Evolutionary conservation across 2,797 vertebrate genomes (phyloP).

Genomic region (Telmatherina bonti): DNA sequence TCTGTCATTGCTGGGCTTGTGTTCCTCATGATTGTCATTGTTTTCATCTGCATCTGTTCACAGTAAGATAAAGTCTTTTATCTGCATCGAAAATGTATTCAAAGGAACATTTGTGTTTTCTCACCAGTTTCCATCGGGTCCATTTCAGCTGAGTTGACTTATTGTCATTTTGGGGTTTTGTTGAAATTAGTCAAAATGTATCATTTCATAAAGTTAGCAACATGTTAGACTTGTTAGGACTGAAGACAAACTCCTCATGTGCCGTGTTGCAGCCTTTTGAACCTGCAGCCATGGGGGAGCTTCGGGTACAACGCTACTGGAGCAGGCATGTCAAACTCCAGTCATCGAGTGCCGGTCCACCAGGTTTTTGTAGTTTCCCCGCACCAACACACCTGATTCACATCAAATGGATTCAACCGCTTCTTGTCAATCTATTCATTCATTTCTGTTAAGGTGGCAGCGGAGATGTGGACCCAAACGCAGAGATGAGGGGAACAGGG

Average conservation of each 20-base stretch:
- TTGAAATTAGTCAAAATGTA: background rate
- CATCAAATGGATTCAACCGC: too few species aligned
- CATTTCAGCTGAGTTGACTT: background rate
- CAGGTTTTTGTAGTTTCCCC: too few species aligned
- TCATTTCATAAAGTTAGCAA: background rate
- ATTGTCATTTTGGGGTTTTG: too few species aligned
- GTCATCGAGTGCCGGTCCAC: too few species aligned
- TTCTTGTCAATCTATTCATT: too few species aligned
- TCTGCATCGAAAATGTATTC: background rate
- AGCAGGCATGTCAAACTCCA: too few species aligned
- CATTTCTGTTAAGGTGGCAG: too few species aligned
- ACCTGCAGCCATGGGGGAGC: background rate
- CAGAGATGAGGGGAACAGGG: too few species aligned
- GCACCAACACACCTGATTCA: too few species aligned
- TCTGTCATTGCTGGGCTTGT: slow-evolving; percentile 82
- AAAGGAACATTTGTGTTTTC: slow-evolving; percentile 1
- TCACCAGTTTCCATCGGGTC: background rate
- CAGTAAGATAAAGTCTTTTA: slow-evolving; percentile 81
- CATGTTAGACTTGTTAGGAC: background rate
- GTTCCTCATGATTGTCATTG: slow-evolving; percentile 83
- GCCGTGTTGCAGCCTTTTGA: background rate
- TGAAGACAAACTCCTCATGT: background rate
- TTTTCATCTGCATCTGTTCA: slow-evolving; percentile 85
- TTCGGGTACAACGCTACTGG: background rate
- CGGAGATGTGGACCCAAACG: too few species aligned